Evolutionary conservation across 2,113 vertebrate genomes (phyloP).

Genomic region (Sorex araneus): DNA sequence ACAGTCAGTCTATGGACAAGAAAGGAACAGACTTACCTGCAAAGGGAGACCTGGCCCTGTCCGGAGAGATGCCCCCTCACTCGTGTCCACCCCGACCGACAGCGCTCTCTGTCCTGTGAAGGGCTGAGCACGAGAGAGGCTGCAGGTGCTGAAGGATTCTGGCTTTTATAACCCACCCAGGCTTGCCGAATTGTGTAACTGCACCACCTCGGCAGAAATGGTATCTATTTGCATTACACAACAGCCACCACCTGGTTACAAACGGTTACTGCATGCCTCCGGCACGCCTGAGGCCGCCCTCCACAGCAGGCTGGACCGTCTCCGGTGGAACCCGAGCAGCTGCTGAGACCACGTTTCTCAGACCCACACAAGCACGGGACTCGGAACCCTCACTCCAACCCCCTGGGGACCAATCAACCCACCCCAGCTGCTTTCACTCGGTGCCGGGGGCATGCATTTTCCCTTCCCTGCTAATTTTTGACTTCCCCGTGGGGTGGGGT

Average conservation of each 20-base stretch:
- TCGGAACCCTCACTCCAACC: conserved; percentile 62
- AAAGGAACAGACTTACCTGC: conserved; percentile 78
- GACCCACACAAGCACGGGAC: conserved; percentile 64
- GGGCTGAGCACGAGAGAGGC: background rate
- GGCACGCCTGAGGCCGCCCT: fast-evolving
- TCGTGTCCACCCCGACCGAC: background rate
- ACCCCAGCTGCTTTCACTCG: conserved; percentile 42
- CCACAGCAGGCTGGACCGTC: background rate
- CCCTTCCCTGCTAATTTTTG: conserved; percentile 44
- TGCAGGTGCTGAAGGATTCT: conserved; percentile 68
- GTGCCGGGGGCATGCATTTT: conserved; percentile 27
- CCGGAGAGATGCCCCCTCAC: background rate
- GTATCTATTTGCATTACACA: conserved; percentile 78
- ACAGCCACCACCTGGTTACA: conserved; percentile 79
- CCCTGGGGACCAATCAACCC: conserved; percentile 32
- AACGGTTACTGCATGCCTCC: conserved; percentile 75
- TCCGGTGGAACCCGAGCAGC: background rate
- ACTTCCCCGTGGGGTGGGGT: background rate
- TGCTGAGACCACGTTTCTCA: conserved; percentile 68
- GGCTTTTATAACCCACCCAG: conserved; percentile 82
- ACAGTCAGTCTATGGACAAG: conserved; percentile 38
- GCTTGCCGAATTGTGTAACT: conserved; percentile 85
- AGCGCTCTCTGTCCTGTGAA: background rate
- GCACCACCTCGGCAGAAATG: conserved; percentile 72
- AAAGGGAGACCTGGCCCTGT: background rate